phyloP scores from a whole-genome alignment of 2,888 invertebrate genomes.

The Lumbricus terrestris region DNA sequence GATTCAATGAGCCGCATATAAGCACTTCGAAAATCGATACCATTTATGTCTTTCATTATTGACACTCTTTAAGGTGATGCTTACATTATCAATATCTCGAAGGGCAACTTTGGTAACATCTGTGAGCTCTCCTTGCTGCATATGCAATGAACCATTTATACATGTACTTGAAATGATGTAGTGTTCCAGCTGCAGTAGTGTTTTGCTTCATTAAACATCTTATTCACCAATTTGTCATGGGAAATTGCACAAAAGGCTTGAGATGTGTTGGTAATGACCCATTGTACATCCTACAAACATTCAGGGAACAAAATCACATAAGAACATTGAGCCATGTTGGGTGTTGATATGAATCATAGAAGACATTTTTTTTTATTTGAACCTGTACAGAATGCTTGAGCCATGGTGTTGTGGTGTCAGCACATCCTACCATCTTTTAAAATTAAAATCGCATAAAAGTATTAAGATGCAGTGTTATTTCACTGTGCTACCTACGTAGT shows the following conservation, averaged over 20 bases:
- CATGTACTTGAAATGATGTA: not conserved
- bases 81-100: not conserved
- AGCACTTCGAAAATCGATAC: not conserved
- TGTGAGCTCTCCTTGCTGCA: not conserved
- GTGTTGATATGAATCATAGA: not conserved
- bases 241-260: no score
- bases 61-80: not conserved
- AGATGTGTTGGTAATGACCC: not conserved
- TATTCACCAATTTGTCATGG: no score
- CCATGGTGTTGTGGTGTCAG: not conserved
- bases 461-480: not conserved
- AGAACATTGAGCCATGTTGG: no score
- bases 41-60: not conserved
- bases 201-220: not conserved
- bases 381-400: not conserved
- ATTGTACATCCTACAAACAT: not conserved
- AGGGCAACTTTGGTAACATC: not conserved
- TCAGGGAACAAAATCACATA: no score
- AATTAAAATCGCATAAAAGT: not conserved
- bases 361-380: not conserved
- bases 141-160: not conserved
- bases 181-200: not conserved
- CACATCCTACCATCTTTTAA: not conserved
- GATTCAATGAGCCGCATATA: not conserved
- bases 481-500: not conserved